Conservation (phyloP, 1,140 invertebrate species). For the Drosophila kurseongensis region DNA sequence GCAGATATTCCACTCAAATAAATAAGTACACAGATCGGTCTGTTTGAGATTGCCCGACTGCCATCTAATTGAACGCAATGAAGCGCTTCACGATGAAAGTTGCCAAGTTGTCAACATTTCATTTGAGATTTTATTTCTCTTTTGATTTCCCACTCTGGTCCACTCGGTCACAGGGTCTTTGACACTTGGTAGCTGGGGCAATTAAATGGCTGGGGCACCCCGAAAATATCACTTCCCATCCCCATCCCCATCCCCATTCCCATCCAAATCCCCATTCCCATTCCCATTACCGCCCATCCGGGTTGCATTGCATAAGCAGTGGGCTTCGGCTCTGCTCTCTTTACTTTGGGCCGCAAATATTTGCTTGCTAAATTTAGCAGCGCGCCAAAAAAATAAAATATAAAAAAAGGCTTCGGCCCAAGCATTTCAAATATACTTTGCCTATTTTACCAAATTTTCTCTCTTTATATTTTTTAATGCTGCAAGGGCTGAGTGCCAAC, state of each 20-base stretch:
- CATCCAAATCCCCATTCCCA: slow-evolving; percentile 5
- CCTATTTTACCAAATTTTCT: slow-evolving; percentile 40
- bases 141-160: slow-evolving; percentile 53
- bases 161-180: slow-evolving; percentile 83
- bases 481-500: slow-evolving; percentile 67
- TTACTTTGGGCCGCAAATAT: slow-evolving; percentile 62
- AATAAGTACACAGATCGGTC: slow-evolving; percentile 11
- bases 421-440: slow-evolving; percentile 54
- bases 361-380: slow-evolving; percentile 76
- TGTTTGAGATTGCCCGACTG: slow-evolving; percentile 15
- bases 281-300: slow-evolving; percentile 4
- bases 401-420: slow-evolving; percentile 53
- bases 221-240: slow-evolving; percentile 56
- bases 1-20: slow-evolving; percentile 16
- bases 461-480: slow-evolving; percentile 33
- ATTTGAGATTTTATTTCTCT: slow-evolving; percentile 46
- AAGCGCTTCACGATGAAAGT: slow-evolving; percentile 37
- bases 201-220: slow-evolving; percentile 66
- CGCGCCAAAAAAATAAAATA: slow-evolving; percentile 56
- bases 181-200: slow-evolving; percentile 67
- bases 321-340: slow-evolving; percentile 18
- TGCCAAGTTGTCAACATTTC: slow-evolving; percentile 47
- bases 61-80: slow-evolving; percentile 46
- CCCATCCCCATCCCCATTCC: slow-evolving; percentile 11
- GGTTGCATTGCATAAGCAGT: slow-evolving; percentile 72